Base-by-base conservation (phyloP, 2,888 invertebrate species). In the Nesidiocoris tenuis region DNA sequence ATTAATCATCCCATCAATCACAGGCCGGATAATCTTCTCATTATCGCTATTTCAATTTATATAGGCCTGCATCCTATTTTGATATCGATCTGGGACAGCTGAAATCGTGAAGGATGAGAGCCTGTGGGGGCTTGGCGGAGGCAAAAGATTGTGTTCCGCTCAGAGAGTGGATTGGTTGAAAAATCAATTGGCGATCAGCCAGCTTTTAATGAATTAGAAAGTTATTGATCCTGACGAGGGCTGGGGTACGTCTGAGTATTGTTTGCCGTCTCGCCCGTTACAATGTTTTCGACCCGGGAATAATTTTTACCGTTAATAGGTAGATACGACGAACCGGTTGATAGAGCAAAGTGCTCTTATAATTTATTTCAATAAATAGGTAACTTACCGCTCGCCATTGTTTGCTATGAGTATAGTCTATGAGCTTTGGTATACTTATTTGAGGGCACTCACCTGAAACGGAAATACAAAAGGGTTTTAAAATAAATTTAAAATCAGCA, bases 151-250 rank as follows among this genome's bases (percentile, higher is more conserved):
- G 70, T 70, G 39, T 39, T 39, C 39, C 39, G 12, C 39, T 70
- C 56, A 9, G 12, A 22, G 25, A 70, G 59, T 59, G 70, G 59
- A 70, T 70, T 59, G 70, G 59, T 70, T 59, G 72, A 72, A 72
- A 67, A 72, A 72, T 72, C 72, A 72, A 72, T 72, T 72, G 72
- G 72, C 61, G 72, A 72, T 72, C 72, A 61, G 61, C 72, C 72
- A 72, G 72, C 72, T 61, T 72, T 63, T 72, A 72, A 72, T 72
- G 72, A 72, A 72, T 72, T 72, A 54, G 72, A 72, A 72, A 72
- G 72, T 61, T 72, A 72, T 72, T 63, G 72, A 72, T 72, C 63
- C 22, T 18, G n/a, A n/a, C 21, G 21, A 18, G 61, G 1, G 63
- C 21, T 18, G 61, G n/a, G 72, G 19, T n/a, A 19, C 7, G 17